Conservation (phyloP, 2,113 vertebrate species). For the Eulacestoma nigropectus region DNA sequence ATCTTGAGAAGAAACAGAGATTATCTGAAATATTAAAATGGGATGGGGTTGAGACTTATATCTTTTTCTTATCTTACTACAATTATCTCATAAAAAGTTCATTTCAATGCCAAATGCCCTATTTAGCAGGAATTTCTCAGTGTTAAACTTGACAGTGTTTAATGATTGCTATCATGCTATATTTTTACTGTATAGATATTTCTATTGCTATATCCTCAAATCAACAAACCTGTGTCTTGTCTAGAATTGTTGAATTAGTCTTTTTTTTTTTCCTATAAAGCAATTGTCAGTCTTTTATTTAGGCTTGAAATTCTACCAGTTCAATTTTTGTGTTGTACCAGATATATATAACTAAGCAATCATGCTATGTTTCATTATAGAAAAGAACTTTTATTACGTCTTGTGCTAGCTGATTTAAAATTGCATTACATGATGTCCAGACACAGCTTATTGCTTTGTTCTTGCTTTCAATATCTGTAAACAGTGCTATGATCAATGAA, state of each 20-base stretch:
- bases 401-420: not conserved
- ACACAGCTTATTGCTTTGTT: not conserved
- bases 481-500: not conserved
- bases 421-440: not conserved
- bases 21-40: not conserved
- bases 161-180: not conserved
- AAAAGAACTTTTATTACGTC: not conserved
- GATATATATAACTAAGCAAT: not conserved
- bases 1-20: not conserved
- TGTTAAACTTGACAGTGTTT: not conserved
- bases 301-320: not conserved
- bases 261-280: not conserved
- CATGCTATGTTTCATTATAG: not conserved
- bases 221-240: not conserved
- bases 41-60: not conserved
- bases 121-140: not conserved
- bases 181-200: not conserved
- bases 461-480: not conserved
- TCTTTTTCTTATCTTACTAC: not conserved
- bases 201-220: not conserved
- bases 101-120: not conserved
- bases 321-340: not conserved
- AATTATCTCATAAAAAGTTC: not conserved
- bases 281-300: not conserved
- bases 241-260: not conserved